Evolutionary conservation across 2,888 invertebrate genomes (phyloP), one percentile per base, ranked within the genome.

Genomic region (Ptycholaimellus sp.): DNA sequence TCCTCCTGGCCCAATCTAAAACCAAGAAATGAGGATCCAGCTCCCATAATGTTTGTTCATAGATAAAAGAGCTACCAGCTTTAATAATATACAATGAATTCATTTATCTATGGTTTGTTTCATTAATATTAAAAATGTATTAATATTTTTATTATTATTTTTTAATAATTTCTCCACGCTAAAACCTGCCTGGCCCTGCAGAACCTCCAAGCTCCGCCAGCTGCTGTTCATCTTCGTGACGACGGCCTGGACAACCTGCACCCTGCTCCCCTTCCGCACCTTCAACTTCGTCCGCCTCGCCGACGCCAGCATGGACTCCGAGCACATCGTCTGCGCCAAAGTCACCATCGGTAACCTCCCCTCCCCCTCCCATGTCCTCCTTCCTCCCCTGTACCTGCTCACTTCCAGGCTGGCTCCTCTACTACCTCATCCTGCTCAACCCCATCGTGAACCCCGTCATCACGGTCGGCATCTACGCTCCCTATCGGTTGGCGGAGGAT

Each of bases 181-280:
- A n/a, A n/a, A n/a, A n/a, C n/a, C n/a, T n/a, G n/a, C n/a, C n/a
- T n/a, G n/a, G n/a, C n/a, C n/a, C n/a, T n/a, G 31, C 18, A 18
- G 19, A 17, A 18, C 5, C 3, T 18, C 3, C 18, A 31, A 31
- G 19, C 6, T 31, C n/a, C 4, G 19, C 3, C 19, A 17, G 2
- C 40, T 54, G 28, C 50, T 52, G 13, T 54, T 54, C 41, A 54
- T 54, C 35, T 56, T 53, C 39, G 54, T 55, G 14, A 54, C 54
- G 7, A 54, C 55, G 2, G 50, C 49, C 7, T 54, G 54, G 54
- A 54, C 54, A 5, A 53, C 53, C 4, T 54, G 52, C 37, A 46
- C 46, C 28, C 44, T 56, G 3, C 33, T 54, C 9, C 54, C 54
- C 3, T 56, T 53, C 38, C 41, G 54, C 11, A 44, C 56, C 22